Conservation (phyloP, 2,113 vertebrate genomes). For the Morone saxatilis region DNA sequence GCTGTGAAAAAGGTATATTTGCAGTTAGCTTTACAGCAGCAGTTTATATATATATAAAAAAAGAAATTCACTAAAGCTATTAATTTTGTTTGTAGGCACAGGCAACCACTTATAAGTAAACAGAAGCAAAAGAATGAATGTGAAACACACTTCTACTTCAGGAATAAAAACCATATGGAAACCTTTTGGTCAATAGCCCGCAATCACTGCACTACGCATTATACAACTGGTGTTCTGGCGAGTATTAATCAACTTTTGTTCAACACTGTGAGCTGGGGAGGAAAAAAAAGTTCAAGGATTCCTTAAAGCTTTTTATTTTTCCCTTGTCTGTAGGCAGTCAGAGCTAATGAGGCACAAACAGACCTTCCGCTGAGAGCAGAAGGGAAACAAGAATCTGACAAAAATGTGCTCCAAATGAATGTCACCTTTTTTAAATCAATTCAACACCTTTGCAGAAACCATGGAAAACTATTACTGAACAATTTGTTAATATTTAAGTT, state of each 20-base stretch:
- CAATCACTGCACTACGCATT: background rate
- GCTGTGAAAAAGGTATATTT: background rate
- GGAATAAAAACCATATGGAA: background rate
- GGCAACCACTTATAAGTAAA: background rate
- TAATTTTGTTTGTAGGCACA: background rate
- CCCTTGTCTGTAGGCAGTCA: slow-evolving; percentile 49
- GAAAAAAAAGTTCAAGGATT: slow-evolving; percentile 25
- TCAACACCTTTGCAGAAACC: slow-evolving; percentile 22
- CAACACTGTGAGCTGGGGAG: slow-evolving; percentile 18
- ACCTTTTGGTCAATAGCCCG: slow-evolving; percentile 15
- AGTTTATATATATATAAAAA: background rate
- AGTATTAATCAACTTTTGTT: slow-evolving; percentile 34
- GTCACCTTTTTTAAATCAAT: slow-evolving; percentile 16
- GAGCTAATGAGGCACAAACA: slow-evolving; percentile 66
- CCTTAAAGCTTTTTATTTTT: background rate
- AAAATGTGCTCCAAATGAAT: slow-evolving; percentile 33
- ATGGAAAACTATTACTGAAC: slow-evolving; percentile 1
- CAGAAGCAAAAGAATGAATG: background rate
- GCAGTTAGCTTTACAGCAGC: background rate
- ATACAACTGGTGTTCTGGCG: background rate
- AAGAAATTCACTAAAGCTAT: background rate
- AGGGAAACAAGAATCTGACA: slow-evolving; percentile 30
- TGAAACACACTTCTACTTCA: background rate
- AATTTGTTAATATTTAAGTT: slow-evolving; percentile 27
- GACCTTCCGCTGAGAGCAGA: slow-evolving; percentile 45